Percentiles rank a stretch among this genome's conserved stretches.
phyloP scores from a whole-genome alignment of 2,113 vertebrate species.

The Rhabdomys dilectus region DNA sequence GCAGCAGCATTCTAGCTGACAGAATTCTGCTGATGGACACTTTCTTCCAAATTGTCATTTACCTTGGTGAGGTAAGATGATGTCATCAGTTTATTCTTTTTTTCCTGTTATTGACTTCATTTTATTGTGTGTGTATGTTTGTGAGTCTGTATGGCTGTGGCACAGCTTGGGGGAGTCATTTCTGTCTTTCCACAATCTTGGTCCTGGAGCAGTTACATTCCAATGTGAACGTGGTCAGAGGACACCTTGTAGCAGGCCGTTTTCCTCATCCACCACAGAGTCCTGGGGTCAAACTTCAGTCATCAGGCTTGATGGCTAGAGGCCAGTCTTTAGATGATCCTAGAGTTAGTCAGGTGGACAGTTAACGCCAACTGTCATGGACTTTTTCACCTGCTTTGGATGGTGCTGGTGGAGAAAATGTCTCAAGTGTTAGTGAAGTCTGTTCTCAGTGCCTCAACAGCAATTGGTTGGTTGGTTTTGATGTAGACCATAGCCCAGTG shows the following conservation, averaged over 20 bases:
- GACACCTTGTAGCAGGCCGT: background rate
- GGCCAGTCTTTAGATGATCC: background rate
- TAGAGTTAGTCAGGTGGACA: background rate
- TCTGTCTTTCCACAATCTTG: background rate
- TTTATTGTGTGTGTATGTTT: background rate
- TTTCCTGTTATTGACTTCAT: slow-evolving; percentile 21
- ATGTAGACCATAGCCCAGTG: slow-evolving; percentile 96
- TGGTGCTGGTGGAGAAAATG: background rate
- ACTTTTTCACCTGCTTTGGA: background rate
- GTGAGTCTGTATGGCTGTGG: background rate
- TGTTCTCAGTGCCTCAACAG: background rate
- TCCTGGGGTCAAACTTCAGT: background rate
- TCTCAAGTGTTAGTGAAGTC: background rate
- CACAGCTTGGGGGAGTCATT: background rate
- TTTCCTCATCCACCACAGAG: background rate
- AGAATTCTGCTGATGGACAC: slow-evolving; percentile 98
- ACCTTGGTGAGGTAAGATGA: slow-evolving; percentile 94
- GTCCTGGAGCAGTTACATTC: background rate
- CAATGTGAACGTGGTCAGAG: background rate
- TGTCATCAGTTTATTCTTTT: background rate
- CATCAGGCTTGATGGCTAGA: background rate
- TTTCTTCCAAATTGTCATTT: slow-evolving; percentile 99
- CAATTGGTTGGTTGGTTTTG: background rate
- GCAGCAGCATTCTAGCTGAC: slow-evolving; percentile 97
- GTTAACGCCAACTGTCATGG: background rate